Evolutionary conservation across 2,113 vertebrate genomes (phyloP), one percentile per base, ranked within the genome.

Genomic region (Chionodraco myersi): DNA sequence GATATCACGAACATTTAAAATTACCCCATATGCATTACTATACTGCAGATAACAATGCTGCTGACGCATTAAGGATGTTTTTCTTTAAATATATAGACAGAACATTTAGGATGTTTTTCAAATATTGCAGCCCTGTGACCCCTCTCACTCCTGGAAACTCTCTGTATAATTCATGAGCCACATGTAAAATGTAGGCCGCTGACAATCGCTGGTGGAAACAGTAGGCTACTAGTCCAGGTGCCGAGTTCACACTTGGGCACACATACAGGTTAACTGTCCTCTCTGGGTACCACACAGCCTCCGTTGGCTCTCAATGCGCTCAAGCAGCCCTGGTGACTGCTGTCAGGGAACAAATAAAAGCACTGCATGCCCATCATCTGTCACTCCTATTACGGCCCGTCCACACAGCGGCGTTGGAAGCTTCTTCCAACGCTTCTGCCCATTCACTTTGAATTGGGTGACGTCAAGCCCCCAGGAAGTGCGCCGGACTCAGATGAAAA

Each of bases 121-220:
- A 9, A 75, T 68, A 14, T 65, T 60, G 11, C 57, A 54, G 52
- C 21, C 13, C 52, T 60, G 45, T 58, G 16, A 52, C 18, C 36
- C 69, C 26, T 73, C 68, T 65, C 44, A 79, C 83, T 77, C 26
- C 77, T 59, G 61, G 67, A 72, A 30, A 41, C 79, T 72, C 30
- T 58, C 47, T 93, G 79, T 80, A 90, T 93, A 87, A 94, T 92
- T 91, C 74, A 94, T 89, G 61, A 91, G n/a, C 44, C 56, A n/a
- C 77, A 91, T 93, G 85, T 86, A 89, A 92, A 84, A 93, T 93
- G 90, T 41, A 94, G 78, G 70, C 85, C 41, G 76, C 10, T 56
- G 70, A 75, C 68, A 64, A 77, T 80, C 16, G 36, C 76, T 75
- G 60, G 0, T 21, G 86, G 89, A 57, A 73, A 83, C 86, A 58